A percentile compares a stretch with the other conserved stretches of the same genome.
phyloP scores from a whole-genome alignment of 2,113 vertebrate genomes.

The Plecturocebus donacophilus region DNA sequence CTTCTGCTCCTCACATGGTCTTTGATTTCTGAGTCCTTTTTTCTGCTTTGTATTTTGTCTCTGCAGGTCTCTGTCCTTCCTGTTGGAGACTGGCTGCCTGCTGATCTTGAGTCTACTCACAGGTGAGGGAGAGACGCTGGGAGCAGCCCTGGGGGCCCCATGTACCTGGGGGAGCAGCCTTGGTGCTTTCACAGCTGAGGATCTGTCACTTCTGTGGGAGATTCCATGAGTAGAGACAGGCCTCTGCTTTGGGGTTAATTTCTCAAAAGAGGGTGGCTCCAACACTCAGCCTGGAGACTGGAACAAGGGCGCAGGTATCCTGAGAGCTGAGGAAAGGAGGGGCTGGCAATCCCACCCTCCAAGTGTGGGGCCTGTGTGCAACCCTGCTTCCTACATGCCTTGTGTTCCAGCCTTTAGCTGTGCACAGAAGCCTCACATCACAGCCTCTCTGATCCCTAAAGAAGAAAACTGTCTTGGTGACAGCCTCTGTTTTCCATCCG shows the following conservation, averaged over 20 bases:
- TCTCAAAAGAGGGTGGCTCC: neutral
- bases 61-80: neutral
- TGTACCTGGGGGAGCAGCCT: fast-evolving
- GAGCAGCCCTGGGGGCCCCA: fast-evolving
- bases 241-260: neutral
- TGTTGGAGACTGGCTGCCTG: neutral
- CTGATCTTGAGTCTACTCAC: neutral
- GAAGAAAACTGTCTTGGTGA: neutral
- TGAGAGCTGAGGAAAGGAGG: neutral
- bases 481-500: neutral
- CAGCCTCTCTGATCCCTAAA: neutral
- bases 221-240: fast-evolving
- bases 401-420: neutral
- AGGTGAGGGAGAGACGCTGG: neutral
- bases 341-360: neutral
- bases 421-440: neutral
- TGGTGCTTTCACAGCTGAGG: fast-evolving
- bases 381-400: neutral
- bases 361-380: fast-evolving
- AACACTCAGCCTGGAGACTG: neutral
- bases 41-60: neutral
- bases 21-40: neutral
- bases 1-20: neutral
- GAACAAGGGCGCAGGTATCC: neutral
- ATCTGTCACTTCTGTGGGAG: neutral